These are phyloP conservation scores for Hippopotamus amphibius DNA, from an alignment of 2,113 vertebrate genomes.

Conservation along the genomic window DNA sequence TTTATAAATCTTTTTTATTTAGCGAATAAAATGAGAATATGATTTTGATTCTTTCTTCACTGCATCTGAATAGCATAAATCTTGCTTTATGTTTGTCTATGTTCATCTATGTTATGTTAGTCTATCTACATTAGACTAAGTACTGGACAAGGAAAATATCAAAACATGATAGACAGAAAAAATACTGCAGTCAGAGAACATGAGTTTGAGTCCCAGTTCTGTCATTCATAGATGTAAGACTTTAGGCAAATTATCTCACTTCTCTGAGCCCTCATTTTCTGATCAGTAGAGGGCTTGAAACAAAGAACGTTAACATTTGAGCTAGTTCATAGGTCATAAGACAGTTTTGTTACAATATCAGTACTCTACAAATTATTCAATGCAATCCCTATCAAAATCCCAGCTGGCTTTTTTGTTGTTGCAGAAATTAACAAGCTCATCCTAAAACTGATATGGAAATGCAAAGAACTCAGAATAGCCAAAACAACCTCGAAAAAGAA, in stretches of 20 bases:
- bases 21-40: slow-evolving; percentile 11
- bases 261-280: slow-evolving; percentile 6
- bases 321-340: neutral
- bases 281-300: neutral
- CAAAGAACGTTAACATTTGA: slow-evolving; percentile 30
- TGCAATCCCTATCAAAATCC: neutral
- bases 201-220: neutral
- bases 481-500: neutral
- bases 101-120: no score
- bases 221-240: neutral
- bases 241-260: neutral
- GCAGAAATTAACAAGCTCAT: slow-evolving; percentile 21
- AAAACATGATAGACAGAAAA: slow-evolving; percentile 19
- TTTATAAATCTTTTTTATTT: neutral
- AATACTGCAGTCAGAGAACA: neutral
- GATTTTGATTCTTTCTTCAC: slow-evolving; percentile 9
- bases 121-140: slow-evolving; percentile 13
- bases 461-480: slow-evolving; percentile 1
- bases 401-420: neutral
- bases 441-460: neutral
- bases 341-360: neutral
- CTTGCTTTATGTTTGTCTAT: slow-evolving; percentile 5
- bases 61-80: neutral
- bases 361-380: neutral
- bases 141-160: neutral